phyloP scores from a whole-genome alignment of 35 echinoderm and acorn worm species.

The Chiridota heheva region DNA sequence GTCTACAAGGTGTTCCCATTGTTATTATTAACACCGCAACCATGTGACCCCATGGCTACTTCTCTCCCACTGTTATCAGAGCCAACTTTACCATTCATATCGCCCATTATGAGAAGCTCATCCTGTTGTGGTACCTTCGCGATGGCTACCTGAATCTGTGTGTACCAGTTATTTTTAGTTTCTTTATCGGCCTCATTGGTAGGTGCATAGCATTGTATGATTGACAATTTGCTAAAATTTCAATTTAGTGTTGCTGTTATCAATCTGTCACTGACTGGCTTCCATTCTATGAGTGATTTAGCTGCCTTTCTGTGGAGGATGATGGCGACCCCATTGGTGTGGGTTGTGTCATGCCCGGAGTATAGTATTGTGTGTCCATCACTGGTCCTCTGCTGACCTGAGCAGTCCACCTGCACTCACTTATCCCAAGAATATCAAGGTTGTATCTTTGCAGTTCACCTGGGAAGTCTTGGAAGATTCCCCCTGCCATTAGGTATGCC shows the following conservation, averaged over 20 bases:
- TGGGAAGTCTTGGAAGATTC: background rate
- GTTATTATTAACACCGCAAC: slow-evolving; percentile 23
- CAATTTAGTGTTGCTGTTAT: too few relatives aligned
- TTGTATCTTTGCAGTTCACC: background rate
- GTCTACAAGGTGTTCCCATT: slow-evolving; percentile 34
- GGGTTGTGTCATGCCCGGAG: background rate
- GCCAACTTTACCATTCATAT: slow-evolving; percentile 56
- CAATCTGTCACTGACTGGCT: slow-evolving; percentile 6
- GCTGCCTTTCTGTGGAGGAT: slow-evolving; percentile 5
- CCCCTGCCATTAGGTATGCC: too few relatives aligned
- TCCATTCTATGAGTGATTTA: slow-evolving; percentile 5
- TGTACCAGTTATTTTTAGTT: slow-evolving; percentile 4
- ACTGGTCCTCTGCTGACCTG: background rate
- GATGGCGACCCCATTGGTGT: slow-evolving; percentile 3
- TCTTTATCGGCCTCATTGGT: slow-evolving; percentile 11
- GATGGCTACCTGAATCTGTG: slow-evolving; percentile 21
- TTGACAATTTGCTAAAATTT: background rate
- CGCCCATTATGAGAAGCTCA: slow-evolving; percentile 28
- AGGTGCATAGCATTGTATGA: slow-evolving; percentile 15
- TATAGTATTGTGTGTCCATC: background rate
- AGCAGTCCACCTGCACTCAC: background rate
- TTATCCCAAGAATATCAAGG: slow-evolving; percentile 10
- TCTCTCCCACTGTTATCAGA: slow-evolving; percentile 18
- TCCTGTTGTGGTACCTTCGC: slow-evolving; percentile 17
- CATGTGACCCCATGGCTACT: slow-evolving; percentile 35